phyloP scores from a whole-genome alignment of 2,113 vertebrate genomes.

The Hippocampus comes region DNA sequence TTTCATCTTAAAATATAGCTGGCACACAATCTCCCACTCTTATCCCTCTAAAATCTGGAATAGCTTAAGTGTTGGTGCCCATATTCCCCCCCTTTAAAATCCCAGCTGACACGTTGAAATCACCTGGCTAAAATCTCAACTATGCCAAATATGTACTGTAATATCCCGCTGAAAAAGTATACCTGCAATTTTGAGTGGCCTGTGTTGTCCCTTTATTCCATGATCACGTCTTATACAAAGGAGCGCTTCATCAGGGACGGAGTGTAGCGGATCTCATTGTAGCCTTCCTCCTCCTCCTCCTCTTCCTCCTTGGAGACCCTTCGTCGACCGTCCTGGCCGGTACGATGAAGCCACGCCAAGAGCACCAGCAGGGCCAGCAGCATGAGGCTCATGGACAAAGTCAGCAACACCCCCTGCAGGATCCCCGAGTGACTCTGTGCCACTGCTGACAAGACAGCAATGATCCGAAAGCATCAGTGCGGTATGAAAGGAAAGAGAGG shows the following conservation, averaged over 20 bases:
- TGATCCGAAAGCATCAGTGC: neutral
- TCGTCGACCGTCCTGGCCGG: conserved; percentile 59
- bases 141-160: too few relatives aligned
- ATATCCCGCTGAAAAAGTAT: too few relatives aligned
- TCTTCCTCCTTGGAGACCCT: conserved; percentile 24
- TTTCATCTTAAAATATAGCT: too few relatives aligned
- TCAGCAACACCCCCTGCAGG: conserved; percentile 70
- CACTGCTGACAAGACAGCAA: conserved; percentile 38
- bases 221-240: conserved; percentile 62
- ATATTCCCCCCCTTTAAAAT: too few relatives aligned
- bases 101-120: too few relatives aligned
- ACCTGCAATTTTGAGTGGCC: too few relatives aligned
- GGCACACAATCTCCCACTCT: too few relatives aligned
- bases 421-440: conserved; percentile 54
- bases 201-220: too few relatives aligned
- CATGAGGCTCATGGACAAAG: conserved; percentile 72
- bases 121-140: too few relatives aligned
- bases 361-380: conserved; percentile 70
- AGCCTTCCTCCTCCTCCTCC: conserved; percentile 57
- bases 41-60: too few relatives aligned
- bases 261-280: conserved; percentile 69
- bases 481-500: neutral
- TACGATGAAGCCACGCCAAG: conserved; percentile 73
- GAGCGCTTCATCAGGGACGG: conserved; percentile 70
- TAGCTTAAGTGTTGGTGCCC: too few relatives aligned